Conservation (phyloP, 2,797 vertebrate genomes). For the Potorous gilbertii region DNA sequence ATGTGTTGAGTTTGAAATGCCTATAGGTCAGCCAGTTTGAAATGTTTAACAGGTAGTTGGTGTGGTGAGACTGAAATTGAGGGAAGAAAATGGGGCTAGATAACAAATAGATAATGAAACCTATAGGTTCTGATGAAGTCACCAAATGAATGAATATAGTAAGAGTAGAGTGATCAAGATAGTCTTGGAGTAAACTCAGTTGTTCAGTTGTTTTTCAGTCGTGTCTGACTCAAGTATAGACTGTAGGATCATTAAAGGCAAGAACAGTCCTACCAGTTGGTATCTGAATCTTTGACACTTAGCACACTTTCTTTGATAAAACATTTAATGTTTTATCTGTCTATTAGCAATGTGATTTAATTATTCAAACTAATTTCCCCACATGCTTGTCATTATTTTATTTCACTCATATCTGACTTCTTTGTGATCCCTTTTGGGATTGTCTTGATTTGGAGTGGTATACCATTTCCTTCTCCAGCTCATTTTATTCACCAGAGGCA, state of each 20-base stretch:
- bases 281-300: not conserved
- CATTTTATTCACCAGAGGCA: not conserved
- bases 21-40: not conserved
- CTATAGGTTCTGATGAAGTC: not conserved
- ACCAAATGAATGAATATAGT: not conserved
- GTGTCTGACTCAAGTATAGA: not conserved
- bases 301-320: not conserved
- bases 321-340: not conserved
- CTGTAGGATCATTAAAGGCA: not conserved
- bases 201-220: not conserved
- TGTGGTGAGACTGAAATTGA: not conserved
- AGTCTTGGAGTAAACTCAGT: not conserved
- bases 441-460: not conserved
- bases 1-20: not conserved
- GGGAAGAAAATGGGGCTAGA: not conserved
- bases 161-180: not conserved
- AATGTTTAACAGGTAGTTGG: not conserved
- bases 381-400: not conserved
- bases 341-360: not conserved
- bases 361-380: not conserved
- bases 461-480: not conserved
- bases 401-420: not conserved
- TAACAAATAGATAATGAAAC: not conserved
- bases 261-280: not conserved
- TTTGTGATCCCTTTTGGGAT: not conserved